These are phyloP conservation scores for Alexandromys fortis DNA, from an alignment of 2,113 vertebrate species.

Conservation along the genomic window DNA sequence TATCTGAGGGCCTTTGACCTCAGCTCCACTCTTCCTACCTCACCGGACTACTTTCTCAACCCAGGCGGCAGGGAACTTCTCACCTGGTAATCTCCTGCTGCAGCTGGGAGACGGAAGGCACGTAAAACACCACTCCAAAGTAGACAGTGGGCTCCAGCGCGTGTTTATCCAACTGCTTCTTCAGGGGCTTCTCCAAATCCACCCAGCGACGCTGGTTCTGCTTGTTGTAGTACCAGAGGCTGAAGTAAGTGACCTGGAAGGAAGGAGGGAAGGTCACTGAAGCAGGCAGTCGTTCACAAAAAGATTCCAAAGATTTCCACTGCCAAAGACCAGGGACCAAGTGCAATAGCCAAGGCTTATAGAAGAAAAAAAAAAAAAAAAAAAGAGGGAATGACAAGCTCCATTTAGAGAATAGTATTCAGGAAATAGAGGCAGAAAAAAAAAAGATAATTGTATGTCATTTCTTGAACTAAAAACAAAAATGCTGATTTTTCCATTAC, in stretches of 20 bases:
- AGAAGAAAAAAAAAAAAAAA: too few species aligned
- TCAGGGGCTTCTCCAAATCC: constrained; percentile 97
- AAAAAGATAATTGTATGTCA: background rate
- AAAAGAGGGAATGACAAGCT: background rate
- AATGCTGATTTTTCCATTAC: background rate
- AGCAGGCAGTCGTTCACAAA: background rate
- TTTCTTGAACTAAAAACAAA: background rate
- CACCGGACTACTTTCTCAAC: background rate
- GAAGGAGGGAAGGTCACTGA: constrained; percentile 61
- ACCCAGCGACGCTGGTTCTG: constrained; percentile 98
- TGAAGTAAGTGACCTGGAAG: constrained; percentile 95
- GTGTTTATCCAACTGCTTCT: constrained; percentile 98
- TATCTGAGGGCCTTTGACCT: background rate
- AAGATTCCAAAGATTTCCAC: background rate
- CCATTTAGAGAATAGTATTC: background rate
- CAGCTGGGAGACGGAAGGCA: constrained; percentile 93
- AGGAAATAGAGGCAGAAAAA: background rate
- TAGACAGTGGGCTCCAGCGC: constrained; percentile 96
- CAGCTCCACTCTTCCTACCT: background rate
- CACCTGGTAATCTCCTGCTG: constrained; percentile 99
- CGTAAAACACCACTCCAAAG: constrained; percentile 97
- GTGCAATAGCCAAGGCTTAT: background rate
- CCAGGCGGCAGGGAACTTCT: background rate
- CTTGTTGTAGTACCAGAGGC: constrained; percentile 98
- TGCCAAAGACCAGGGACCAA: background rate